Percentiles rank a stretch among this genome's conserved stretches.
Evolutionary conservation across 1,140 invertebrate species (phyloP).

Genomic region (Cotesia glomerata): DNA sequence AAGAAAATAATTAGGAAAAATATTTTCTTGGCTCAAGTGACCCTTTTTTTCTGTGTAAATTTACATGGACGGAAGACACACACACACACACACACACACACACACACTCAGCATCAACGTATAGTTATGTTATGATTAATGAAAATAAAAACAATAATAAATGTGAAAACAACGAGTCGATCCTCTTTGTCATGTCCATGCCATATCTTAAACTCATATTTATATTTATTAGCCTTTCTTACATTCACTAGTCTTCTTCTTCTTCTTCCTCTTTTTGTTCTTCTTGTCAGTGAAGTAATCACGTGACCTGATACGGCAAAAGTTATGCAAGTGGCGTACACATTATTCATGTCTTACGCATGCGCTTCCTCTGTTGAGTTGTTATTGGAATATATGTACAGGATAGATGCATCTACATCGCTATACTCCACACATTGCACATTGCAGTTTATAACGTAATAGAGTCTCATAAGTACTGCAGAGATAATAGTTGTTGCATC

Average conservation of each 20-base stretch:
- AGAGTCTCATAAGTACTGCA: too few relatives aligned
- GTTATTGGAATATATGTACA: not conserved
- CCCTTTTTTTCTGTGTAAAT: too few relatives aligned
- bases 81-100: too few relatives aligned
- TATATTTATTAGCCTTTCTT: too few relatives aligned
- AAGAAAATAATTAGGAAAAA: too few relatives aligned
- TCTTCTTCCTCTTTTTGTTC: not conserved
- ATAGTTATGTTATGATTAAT: too few relatives aligned
- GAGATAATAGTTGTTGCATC: too few relatives aligned
- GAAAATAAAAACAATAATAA: not conserved
- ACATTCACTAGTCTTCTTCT: too few relatives aligned
- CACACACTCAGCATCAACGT: too few relatives aligned
- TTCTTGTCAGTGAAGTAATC: not conserved
- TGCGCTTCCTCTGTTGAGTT: slow-evolving; percentile 36
- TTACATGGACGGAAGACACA: too few relatives aligned
- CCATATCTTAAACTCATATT: not conserved
- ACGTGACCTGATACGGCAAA: slow-evolving; percentile 24
- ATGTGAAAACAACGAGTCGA: not conserved
- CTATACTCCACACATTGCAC: not conserved
- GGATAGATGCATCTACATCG: not conserved
- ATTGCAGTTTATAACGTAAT: not conserved
- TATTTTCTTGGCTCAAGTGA: too few relatives aligned
- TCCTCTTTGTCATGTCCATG: too few relatives aligned
- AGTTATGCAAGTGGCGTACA: slow-evolving; percentile 43
- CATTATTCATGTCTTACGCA: slow-evolving; percentile 47